Base-by-base conservation (phyloP, 2,113 vertebrate genomes). In the Ranitomeya variabilis region DNA sequence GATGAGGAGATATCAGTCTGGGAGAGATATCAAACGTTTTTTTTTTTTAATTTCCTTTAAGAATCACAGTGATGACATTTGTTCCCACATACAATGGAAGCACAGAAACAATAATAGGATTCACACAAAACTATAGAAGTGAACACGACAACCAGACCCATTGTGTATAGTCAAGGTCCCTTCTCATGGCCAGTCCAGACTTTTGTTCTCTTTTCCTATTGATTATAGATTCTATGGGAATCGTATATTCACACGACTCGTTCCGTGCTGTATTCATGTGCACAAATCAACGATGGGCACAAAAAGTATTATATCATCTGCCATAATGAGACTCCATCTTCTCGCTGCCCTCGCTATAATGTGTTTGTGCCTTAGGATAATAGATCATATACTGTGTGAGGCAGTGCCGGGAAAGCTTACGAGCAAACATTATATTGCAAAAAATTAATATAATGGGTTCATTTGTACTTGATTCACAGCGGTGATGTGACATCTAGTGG, bases 401-500 rank as follows among this genome's bases (percentile, higher is more conserved):
- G 45, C 77, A 69, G 51, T 45, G 37, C 78, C 59, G 76, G 86
- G 77, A 87, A 87, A n/a, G 77, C 64, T 31, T 26, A n/a, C 64
- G 10, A 87, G 64, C 60, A 67, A 54, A 59, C 78, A 79, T 66
- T 78, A 64, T 66, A 87, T 45, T 67, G 85, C 60, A 18, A 86
- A 77, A 87, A 87, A 80, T 87, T 79, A 67, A 64, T 79, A 79
- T 87, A 87, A 87, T 67, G 76, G 76, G 57, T 78, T 67, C 66
- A 80, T 87, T 80, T 80, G 86, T 80, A 79, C 77, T 57, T 67
- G 73, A 88, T 92, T 92, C 91, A 69, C 31, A 90, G 91, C 92
- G 88, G 76, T 92, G 93, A 92, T 92, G 90, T 92, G 94, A 93
- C 94, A 93, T 91, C 94, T 93, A 92, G 92, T 91, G 94, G 93